Percentiles rank a stretch among this genome's conserved stretches.
phyloP scores from a whole-genome alignment of 2,113 vertebrate species.

The Xiphias gladius region DNA sequence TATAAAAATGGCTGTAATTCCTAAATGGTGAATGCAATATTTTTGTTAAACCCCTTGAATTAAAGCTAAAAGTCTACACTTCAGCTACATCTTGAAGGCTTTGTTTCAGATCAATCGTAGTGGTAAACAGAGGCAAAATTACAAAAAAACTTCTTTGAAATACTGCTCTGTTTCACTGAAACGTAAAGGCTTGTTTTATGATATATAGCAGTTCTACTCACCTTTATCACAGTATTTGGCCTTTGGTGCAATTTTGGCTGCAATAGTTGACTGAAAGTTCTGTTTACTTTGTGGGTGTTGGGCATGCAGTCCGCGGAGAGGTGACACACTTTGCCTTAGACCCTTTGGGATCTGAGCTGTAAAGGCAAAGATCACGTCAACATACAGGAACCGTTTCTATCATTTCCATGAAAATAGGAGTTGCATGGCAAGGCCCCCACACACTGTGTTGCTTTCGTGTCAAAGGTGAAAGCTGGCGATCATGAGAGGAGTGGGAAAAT shows the following conservation, averaged over 20 bases:
- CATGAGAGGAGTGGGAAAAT: no score
- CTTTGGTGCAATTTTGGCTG: neutral
- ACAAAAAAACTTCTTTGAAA: no score
- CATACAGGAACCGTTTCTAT: neutral
- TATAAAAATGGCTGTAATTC: no score
- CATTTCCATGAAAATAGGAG: neutral
- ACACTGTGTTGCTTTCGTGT: neutral
- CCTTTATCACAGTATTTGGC: neutral
- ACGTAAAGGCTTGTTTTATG: neutral
- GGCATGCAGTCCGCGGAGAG: neutral
- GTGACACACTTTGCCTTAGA: neutral
- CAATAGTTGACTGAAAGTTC: neutral
- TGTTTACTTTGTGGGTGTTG: neutral
- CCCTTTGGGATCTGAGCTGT: neutral
- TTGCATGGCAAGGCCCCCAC: neutral
- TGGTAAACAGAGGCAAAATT: no score
- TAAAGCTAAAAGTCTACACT: no score
- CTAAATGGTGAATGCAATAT: no score
- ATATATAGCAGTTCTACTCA: neutral
- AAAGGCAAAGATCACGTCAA: neutral
- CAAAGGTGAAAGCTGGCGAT: no score
- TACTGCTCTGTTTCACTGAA: neutral
- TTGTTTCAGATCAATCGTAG: no score
- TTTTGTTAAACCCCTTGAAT: no score
- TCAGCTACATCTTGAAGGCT: no score